Conservation (phyloP, 2,113 vertebrate genomes). For the Phycodurus eques region DNA sequence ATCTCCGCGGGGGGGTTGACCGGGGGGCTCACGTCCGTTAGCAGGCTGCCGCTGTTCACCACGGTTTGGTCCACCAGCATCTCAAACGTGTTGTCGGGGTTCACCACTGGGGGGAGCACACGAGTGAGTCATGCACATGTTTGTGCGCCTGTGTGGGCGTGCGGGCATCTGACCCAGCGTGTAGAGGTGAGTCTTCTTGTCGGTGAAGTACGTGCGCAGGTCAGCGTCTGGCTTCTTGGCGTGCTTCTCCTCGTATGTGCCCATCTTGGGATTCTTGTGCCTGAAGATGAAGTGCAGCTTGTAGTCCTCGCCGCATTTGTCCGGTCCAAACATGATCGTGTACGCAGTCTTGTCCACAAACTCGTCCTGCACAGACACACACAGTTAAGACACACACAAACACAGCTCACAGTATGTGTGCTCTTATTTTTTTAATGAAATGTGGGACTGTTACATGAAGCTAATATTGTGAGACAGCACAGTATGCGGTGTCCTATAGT, state of each 20-base stretch:
- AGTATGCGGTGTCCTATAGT: too few species aligned
- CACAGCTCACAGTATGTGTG: neutral
- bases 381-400: constrained; percentile 8
- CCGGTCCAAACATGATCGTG: constrained; percentile 98
- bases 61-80: constrained; percentile 89
- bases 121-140: constrained; percentile 75
- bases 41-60: constrained; percentile 90
- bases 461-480: too few species aligned
- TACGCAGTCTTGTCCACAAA: constrained; percentile 95
- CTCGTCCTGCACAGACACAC: constrained; percentile 78
- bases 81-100: constrained; percentile 95
- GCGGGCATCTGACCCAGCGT: constrained; percentile 77
- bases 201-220: constrained; percentile 90
- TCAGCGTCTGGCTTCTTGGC: constrained; percentile 92
- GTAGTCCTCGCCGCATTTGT: constrained; percentile 98
- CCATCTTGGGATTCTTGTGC: constrained; percentile 94
- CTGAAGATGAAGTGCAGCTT: constrained; percentile 99
- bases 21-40: constrained; percentile 88
- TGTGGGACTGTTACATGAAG: too few species aligned
- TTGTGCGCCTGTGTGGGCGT: neutral
- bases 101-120: constrained; percentile 78
- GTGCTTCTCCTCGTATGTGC: constrained; percentile 91
- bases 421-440: too few species aligned
- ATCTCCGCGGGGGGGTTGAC: constrained; percentile 92
- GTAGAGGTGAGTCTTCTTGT: constrained; percentile 97